Base-by-base conservation (phyloP, 2,888 invertebrate species). In the Sarcophaga subvicina region DNA sequence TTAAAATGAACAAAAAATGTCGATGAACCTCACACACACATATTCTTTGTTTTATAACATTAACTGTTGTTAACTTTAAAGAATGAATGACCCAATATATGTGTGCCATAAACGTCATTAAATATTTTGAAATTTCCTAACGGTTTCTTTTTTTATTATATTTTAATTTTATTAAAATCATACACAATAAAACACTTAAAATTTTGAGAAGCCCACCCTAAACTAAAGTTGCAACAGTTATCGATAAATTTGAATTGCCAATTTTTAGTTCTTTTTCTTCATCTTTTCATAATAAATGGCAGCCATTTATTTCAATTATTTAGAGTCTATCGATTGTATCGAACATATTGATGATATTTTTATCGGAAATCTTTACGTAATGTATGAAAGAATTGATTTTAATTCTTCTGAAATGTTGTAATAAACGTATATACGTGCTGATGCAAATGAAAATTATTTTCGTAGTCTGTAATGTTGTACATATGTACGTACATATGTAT, bases 271-370 rank as follows among this genome's bases (percentile, higher is more conserved):
- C 6, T 67, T 75, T 66, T 72, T 6, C 63, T 8, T 37, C 37
- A 8, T 37, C 37, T 37, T 37, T 59, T 59, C 45, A 76, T 62
- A 84, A 66, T 67, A 66, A 62, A 66, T 59, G 64, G 54, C 37
- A 60, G 66, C 62, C 62, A 77, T 77, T 85, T 76, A 80, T 71
- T 79, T 63, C 54, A 12, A 79, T 60, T 37, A 71, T 76, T 79
- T 77, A 76, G 70, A 71, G 12, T 37, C 37, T 8, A 37, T 37
- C 8, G 54, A 62, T 67, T 54, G 49, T 64, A 75, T 67, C 69
- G 45, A 67, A 17, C 20, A 60, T 59, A 37, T 73, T 72, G 47
- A 14, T n/a, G 20, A 47, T 72, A 20, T 73, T 80, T 59, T 59
- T 66, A 80, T 73, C 80, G 45, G 47, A 73, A 66, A 67, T 80